These are phyloP conservation scores for Monochamus alternatus DNA, from an alignment of 2,888 invertebrate species.

Conservation along the genomic window DNA sequence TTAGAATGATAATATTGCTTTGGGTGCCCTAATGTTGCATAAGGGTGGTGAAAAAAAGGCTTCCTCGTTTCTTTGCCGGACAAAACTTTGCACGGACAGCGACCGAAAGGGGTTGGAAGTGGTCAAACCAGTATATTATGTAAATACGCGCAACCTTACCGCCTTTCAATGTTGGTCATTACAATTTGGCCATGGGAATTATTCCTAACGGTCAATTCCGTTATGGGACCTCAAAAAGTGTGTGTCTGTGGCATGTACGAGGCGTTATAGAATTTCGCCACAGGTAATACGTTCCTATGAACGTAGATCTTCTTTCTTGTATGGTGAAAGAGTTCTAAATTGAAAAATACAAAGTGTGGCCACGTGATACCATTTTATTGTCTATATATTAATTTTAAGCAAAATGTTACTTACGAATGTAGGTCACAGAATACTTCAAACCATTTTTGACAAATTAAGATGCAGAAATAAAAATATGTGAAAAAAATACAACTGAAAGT, in stretches of 20 bases:
- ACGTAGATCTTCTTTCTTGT: too few relatives aligned
- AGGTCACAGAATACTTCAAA: too few relatives aligned
- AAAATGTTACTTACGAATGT: too few relatives aligned
- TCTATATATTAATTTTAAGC: too few relatives aligned
- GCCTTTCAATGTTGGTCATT: constrained; percentile 53
- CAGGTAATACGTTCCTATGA: too few relatives aligned
- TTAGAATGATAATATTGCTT: constrained; percentile 58
- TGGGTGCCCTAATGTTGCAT: constrained; percentile 52
- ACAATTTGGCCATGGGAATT: constrained; percentile 51
- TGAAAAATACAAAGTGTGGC: too few relatives aligned
- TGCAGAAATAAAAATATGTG: too few relatives aligned
- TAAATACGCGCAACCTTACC: constrained; percentile 59
- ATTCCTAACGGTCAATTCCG: constrained; percentile 50
- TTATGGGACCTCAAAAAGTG: constrained; percentile 46
- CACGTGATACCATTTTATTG: too few relatives aligned
- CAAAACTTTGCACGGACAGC: constrained; percentile 55
- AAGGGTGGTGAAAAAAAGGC: constrained; percentile 52
- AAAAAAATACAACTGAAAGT: too few relatives aligned
- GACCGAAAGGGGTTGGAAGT: constrained; percentile 61
- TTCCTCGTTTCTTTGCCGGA: constrained; percentile 54
- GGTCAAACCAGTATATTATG: constrained; percentile 68
- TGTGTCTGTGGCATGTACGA: not conserved
- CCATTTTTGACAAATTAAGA: too few relatives aligned
- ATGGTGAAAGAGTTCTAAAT: too few relatives aligned
- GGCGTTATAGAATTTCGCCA: too few relatives aligned